phyloP scores from a whole-genome alignment of 2,888 invertebrate genomes.

The Malthinus flaveolus region DNA sequence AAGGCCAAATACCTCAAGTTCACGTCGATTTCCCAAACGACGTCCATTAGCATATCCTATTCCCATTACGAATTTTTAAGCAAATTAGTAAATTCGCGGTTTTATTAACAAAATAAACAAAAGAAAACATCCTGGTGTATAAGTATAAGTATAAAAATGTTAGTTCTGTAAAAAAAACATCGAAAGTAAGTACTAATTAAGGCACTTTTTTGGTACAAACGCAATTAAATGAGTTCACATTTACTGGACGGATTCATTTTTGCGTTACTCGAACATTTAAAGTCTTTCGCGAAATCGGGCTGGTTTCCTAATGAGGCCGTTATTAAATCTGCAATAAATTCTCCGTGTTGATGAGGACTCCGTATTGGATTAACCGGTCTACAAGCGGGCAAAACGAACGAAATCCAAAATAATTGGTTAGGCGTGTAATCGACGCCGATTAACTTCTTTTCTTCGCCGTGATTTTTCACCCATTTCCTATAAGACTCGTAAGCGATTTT shows the following conservation, averaged over 20 bases:
- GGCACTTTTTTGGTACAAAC: background rate
- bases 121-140: too few relatives aligned
- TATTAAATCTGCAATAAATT: background rate
- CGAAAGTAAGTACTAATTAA: too few relatives aligned
- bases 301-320: background rate
- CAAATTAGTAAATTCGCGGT: too few relatives aligned
- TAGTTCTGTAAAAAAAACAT: too few relatives aligned
- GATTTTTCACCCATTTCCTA: conserved; percentile 6
- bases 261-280: conserved; percentile 7
- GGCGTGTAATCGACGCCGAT: background rate
- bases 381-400: background rate
- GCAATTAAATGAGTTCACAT: conserved; percentile 9
- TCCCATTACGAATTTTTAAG: too few relatives aligned
- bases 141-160: too few relatives aligned
- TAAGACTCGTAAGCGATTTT: conserved; percentile 11
- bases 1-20: too few relatives aligned
- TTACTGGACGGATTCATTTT: conserved; percentile 7
- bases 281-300: conserved; percentile 3
- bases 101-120: too few relatives aligned
- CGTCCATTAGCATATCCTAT: too few relatives aligned
- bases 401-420: conserved; percentile 12
- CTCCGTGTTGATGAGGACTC: background rate
- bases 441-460: conserved; percentile 8
- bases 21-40: too few relatives aligned
- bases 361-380: background rate